Percentiles rank a stretch among this genome's conserved stretches.
Evolutionary conservation across 1,140 invertebrate species (phyloP).

Genomic region (Drosophila busckii): DNA sequence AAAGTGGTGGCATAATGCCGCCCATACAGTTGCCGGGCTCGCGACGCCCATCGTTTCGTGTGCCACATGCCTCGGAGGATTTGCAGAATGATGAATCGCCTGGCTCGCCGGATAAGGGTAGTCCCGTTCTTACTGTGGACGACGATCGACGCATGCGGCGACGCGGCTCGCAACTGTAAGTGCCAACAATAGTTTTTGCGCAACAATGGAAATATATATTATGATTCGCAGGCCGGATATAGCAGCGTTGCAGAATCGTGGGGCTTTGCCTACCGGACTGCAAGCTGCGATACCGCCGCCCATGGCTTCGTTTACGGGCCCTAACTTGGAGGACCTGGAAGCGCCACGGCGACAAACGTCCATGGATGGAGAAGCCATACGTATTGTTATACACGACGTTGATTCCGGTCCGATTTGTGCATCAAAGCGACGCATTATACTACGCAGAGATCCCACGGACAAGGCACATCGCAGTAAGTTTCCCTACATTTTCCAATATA

Average conservation of each 20-base stretch:
- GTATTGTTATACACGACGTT: constrained; percentile 95
- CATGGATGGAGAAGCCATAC: constrained; percentile 93
- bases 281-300: constrained; percentile 80
- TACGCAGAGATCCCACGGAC: constrained; percentile 89
- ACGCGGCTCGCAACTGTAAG: constrained; percentile 89
- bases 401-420: constrained; percentile 85
- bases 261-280: constrained; percentile 79
- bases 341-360: constrained; percentile 87
- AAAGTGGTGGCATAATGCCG: constrained; percentile 60
- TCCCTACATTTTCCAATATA: constrained; percentile 12
- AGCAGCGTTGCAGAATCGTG: constrained; percentile 83
- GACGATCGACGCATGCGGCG: constrained; percentile 86
- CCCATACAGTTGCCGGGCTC: constrained; percentile 72
- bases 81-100: constrained; percentile 81
- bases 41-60: constrained; percentile 85
- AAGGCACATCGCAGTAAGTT: constrained; percentile 91
- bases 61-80: constrained; percentile 80
- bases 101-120: constrained; percentile 75
- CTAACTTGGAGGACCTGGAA: constrained; percentile 82
- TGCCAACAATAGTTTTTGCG: constrained; percentile 38
- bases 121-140: constrained; percentile 82
- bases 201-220: background rate
- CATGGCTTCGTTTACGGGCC: constrained; percentile 80
- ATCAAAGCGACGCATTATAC: constrained; percentile 85
- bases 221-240: constrained; percentile 88